Percentiles rank a stretch among this genome's conserved stretches.
Conservation (phyloP, 2,888 invertebrate species). For the Trachelus tabidus region DNA sequence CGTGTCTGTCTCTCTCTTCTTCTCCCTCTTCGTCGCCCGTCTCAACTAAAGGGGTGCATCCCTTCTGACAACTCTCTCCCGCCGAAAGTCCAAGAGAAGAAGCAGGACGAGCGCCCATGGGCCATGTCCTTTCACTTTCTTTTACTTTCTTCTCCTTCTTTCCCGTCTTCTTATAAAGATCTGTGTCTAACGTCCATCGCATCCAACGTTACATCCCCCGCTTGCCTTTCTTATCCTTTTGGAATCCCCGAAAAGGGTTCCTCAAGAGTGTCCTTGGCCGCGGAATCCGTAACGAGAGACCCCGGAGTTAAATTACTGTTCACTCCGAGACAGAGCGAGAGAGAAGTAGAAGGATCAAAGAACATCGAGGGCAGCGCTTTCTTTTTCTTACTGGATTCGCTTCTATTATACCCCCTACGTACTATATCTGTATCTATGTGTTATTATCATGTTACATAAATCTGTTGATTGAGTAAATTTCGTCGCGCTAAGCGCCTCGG, state of each 20-base stretch:
- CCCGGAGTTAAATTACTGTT: neutral
- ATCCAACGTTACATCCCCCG: neutral
- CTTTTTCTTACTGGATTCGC: neutral
- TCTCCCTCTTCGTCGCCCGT: neutral
- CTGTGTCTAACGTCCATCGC: neutral
- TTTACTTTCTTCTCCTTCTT: neutral
- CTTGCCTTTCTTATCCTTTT: neutral
- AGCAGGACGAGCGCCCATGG: neutral
- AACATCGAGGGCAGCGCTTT: neutral
- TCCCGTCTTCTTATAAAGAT: neutral
- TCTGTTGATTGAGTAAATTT: too few species aligned
- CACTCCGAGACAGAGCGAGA: neutral
- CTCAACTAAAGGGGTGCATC: neutral
- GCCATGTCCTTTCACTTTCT: neutral
- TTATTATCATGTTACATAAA: neutral
- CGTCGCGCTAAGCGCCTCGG: too few species aligned
- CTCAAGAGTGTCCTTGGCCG: neutral
- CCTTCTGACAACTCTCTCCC: neutral
- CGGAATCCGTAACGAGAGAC: neutral
- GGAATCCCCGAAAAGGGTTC: neutral
- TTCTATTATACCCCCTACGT: neutral
- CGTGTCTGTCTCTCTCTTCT: neutral
- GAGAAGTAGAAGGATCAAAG: neutral
- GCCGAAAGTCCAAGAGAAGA: neutral
- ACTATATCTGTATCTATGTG: neutral